Evolutionary conservation across 2,797 vertebrate species (phyloP), one percentile per base, ranked within the genome.

Genomic region (Dromococcyx pavoninus): DNA sequence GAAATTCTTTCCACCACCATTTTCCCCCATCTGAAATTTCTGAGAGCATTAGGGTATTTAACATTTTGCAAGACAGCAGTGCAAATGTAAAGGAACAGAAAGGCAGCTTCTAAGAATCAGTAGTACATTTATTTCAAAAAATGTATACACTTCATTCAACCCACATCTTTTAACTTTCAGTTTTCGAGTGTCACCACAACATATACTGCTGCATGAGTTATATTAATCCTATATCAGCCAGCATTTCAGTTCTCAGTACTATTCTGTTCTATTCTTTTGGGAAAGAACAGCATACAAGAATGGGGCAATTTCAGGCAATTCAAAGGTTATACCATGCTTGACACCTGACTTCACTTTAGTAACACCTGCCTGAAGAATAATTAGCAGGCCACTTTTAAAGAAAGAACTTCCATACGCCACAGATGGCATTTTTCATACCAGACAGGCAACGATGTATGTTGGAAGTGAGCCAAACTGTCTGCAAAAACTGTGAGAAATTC

Each of bases 401-500:
- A 97, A 97, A 96, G 88, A 91, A 95, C 96, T 98, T 97, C 95
- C 96, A 97, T 96, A 72, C 96, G 97, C 96, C 94, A 97, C 97
- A 98, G 98, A 98, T 98, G 98, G 97, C 89, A 91, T 98, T 98
- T 97, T 96, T 98, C 98, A 97, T 98, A 97, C 97, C 98, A 98
- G 98, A 98, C 97, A 97, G 96, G 97, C 94, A 97, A 95, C 51
- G 89, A 97, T 96, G 79, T 96, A 97, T 97, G 77, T 95, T 98
- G 98, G 98, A 98, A 97, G 76, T 35, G 18, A 94, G 97, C 98
- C 98, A 98, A 97, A 96, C 82, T 96, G 97, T 98, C 98, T 98
- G 97, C 96, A 98, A 98, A 98, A 98, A 98, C 97, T 97, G 97
- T 97, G 98, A 98, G 97, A 98, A 98, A 98, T 97, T 98, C 96